Evolutionary conservation across 2,113 vertebrate genomes (phyloP).

Genomic region (Indicator maculatus): DNA sequence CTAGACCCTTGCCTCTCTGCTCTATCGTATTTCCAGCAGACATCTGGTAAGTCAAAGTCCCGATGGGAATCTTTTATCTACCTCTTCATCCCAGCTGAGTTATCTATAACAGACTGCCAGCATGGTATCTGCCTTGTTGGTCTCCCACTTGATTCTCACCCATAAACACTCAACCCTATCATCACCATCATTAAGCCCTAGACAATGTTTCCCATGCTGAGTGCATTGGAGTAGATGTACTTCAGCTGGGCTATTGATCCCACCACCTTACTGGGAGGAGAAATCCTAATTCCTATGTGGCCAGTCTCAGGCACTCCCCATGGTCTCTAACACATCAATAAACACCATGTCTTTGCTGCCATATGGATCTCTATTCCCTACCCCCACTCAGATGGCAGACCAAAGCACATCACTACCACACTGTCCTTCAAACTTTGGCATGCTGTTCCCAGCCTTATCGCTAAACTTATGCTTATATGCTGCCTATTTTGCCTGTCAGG

Average conservation of each 20-base stretch:
- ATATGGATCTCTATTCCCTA: neutral
- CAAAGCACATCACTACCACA: neutral
- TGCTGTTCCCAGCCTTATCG: neutral
- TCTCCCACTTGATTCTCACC: too few species aligned
- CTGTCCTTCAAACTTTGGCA: rapidly evolving
- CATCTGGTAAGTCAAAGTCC: too few species aligned
- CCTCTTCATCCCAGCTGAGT: too few species aligned
- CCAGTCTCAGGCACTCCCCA: neutral
- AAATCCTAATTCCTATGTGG: too few species aligned
- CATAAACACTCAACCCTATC: too few species aligned
- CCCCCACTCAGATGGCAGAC: neutral
- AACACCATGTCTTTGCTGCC: neutral
- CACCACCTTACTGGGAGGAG: neutral
- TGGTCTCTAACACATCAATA: neutral
- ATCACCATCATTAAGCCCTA: too few species aligned
- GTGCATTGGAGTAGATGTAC: too few species aligned
- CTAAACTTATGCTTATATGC: neutral
- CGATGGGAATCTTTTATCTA: too few species aligned
- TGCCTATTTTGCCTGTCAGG: neutral
- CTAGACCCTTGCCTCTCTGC: neutral
- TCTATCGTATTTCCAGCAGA: too few species aligned
- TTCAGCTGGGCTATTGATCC: neutral
- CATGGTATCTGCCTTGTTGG: too few species aligned
- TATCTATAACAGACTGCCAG: too few species aligned
- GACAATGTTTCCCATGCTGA: neutral